phyloP scores from a whole-genome alignment of 2,888 invertebrate species.

The Frankliniella intonsa region DNA sequence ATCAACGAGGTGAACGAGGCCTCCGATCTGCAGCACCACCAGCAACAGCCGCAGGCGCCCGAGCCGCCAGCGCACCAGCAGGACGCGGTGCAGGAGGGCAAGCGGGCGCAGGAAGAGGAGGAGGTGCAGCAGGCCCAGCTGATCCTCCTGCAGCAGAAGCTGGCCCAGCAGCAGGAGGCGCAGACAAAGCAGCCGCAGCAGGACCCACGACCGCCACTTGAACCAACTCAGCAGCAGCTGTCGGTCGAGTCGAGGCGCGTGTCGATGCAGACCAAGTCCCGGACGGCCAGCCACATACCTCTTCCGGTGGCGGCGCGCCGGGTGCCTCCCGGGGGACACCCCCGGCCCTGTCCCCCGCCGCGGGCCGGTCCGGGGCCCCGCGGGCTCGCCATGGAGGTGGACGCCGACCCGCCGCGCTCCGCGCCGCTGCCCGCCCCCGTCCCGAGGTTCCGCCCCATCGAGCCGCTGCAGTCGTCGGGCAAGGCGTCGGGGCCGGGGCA shows the following conservation, averaged over 20 bases:
- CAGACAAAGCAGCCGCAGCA: neutral
- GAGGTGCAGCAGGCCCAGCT: neutral
- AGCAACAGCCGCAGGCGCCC: too few relatives aligned
- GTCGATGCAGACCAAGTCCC: neutral
- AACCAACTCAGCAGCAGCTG: conserved; percentile 34
- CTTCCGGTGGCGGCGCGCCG: conserved; percentile 41
- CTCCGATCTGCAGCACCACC: too few relatives aligned
- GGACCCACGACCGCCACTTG: neutral
- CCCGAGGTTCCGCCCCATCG: conserved; percentile 43
- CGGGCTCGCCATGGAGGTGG: neutral
- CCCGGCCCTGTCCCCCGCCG: conserved; percentile 40
- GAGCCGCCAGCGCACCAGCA: too few relatives aligned
- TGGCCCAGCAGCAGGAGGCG: neutral
- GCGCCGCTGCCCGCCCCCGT: conserved; percentile 42
- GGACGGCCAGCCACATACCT: conserved; percentile 38
- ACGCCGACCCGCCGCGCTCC: conserved; percentile 36
- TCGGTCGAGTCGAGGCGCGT: conserved; percentile 35
- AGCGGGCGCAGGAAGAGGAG: neutral
- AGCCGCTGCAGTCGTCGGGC: neutral
- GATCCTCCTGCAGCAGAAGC: too few relatives aligned
- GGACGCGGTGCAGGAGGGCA: neutral
- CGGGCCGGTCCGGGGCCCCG: neutral
- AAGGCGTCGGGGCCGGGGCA: neutral
- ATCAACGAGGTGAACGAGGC: conserved; percentile 8
- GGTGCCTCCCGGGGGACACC: too few relatives aligned